Percentiles rank a stretch among this genome's conserved stretches.
phyloP scores from a whole-genome alignment of 2,888 invertebrate genomes.

The Caenorhabditis imperialis region DNA sequence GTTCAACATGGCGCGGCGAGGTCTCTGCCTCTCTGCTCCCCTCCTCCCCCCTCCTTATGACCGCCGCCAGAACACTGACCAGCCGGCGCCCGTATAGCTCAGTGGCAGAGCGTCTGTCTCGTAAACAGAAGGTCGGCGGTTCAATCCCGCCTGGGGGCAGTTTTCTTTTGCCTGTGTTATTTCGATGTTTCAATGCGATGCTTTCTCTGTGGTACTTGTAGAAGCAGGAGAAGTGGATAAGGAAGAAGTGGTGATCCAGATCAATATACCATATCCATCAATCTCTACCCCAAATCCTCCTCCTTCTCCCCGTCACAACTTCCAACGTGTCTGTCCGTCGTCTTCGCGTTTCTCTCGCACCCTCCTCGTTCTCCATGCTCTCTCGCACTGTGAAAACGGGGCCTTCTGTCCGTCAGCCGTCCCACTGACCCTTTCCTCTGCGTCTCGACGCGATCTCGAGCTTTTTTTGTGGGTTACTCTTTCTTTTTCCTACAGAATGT shows the following conservation, averaged over 20 bases:
- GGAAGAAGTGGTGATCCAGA: too few relatives aligned
- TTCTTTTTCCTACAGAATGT: not conserved
- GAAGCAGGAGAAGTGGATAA: too few relatives aligned
- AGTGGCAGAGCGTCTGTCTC: slow-evolving; percentile 77
- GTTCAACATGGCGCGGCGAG: too few relatives aligned
- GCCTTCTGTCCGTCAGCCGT: slow-evolving; percentile 20
- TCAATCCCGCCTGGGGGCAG: slow-evolving; percentile 68
- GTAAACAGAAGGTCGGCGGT: slow-evolving; percentile 76
- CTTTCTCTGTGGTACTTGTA: too few relatives aligned
- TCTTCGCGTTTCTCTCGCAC: slow-evolving; percentile 22
- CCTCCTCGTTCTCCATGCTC: slow-evolving; percentile 4
- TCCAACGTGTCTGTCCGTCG: slow-evolving; percentile 44
- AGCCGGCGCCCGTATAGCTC: slow-evolving; percentile 69
- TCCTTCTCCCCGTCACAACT: slow-evolving; percentile 38
- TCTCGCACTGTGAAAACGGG: slow-evolving; percentile 12
- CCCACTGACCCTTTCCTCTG: slow-evolving; percentile 38
- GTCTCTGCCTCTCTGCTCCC: too few relatives aligned
- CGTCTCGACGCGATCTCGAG: slow-evolving; percentile 1
- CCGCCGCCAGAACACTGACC: too few relatives aligned
- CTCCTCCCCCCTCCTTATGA: too few relatives aligned
- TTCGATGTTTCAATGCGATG: too few relatives aligned
- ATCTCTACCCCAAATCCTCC: slow-evolving; percentile 17
- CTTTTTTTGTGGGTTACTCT: not conserved
- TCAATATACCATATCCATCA: too few relatives aligned
- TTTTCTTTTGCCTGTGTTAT: not conserved